Evolutionary conservation across 2,888 invertebrate species (phyloP).

Genomic region (Morinoia aosen): DNA sequence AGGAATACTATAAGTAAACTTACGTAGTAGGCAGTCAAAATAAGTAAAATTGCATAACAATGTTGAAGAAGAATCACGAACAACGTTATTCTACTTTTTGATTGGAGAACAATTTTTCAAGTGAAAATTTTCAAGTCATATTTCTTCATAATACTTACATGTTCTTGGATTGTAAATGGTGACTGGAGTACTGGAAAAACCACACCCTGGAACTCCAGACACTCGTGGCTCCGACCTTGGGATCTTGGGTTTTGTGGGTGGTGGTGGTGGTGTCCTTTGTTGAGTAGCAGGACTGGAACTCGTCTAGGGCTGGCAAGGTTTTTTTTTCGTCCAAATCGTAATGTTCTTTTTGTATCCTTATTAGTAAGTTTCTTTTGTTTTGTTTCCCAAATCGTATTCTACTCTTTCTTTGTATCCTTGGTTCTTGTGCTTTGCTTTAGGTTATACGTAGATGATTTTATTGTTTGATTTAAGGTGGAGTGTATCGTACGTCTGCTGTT

Average conservation of each 20-base stretch:
- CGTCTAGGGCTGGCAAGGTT: not conserved
- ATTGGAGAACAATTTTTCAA: not conserved
- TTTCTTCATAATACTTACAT: not conserved
- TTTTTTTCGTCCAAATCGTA: too few relatives aligned
- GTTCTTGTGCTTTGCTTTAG: not conserved
- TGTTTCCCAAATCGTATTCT: not conserved
- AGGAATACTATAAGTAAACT: not conserved
- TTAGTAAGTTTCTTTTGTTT: not conserved
- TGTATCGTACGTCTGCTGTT: not conserved
- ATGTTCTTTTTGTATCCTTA: too few relatives aligned
- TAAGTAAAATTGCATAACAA: not conserved
- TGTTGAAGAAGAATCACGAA: not conserved
- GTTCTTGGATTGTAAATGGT: not conserved
- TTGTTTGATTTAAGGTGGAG: not conserved
- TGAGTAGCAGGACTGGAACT: not conserved
- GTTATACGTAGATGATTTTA: not conserved
- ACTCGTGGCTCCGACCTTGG: not conserved
- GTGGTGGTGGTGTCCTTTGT: not conserved
- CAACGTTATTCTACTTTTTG: not conserved
- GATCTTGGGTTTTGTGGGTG: not conserved
- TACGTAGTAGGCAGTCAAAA: not conserved
- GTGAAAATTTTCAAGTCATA: not conserved
- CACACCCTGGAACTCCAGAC: slow-evolving; percentile 4
- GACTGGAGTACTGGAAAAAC: not conserved
- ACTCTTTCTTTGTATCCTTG: not conserved